Percentiles rank a stretch among this genome's conserved stretches.
These are phyloP conservation scores for Dryadula phaetusa DNA, from an alignment of 2,888 invertebrate species.

Conservation along the genomic window DNA sequence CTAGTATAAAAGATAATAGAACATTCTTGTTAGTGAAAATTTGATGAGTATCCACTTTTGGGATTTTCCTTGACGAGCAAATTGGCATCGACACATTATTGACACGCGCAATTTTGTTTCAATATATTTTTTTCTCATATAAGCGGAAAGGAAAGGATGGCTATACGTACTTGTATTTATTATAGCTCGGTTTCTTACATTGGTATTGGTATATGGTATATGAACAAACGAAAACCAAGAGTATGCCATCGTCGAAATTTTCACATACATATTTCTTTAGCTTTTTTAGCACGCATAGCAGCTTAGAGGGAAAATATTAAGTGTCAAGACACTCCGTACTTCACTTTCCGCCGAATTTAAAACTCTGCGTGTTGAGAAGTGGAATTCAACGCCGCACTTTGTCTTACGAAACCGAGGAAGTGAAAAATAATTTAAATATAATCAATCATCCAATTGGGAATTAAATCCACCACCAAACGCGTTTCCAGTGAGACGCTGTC, in stretches of 20 bases:
- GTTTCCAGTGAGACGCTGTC: not conserved
- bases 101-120: not conserved
- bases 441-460: not conserved
- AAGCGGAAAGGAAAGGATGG: not conserved
- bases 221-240: no score
- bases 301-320: no score
- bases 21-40: slow-evolving; percentile 7
- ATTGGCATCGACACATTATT: slow-evolving; percentile 7
- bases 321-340: no score
- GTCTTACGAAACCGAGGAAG: no score
- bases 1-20: not conserved
- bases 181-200: no score
- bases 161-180: not conserved
- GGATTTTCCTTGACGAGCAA: not conserved
- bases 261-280: no score
- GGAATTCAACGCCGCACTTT: no score
- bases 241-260: no score
- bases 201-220: no score
- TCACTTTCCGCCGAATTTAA: no score
- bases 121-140: slow-evolving; percentile 8
- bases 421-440: not conserved
- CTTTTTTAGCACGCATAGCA: no score
- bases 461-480: not conserved
- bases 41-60: slow-evolving; percentile 6
- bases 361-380: no score